Evolutionary conservation across 2,113 vertebrate species (phyloP).

Genomic region (Turdus rufiventris): DNA sequence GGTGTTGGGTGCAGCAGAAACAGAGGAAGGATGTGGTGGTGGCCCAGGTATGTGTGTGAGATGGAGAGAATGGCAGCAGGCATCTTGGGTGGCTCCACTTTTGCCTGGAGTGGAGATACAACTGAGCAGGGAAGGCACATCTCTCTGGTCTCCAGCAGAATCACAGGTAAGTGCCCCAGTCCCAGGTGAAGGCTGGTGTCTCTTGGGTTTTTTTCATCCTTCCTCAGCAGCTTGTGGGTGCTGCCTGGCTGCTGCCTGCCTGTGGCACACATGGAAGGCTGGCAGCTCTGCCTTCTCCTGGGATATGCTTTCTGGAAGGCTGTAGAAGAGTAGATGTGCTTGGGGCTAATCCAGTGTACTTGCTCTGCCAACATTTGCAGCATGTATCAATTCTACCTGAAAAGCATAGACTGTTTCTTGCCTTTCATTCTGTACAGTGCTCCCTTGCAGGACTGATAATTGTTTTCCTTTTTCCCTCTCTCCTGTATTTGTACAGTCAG

Average conservation of each 20-base stretch:
- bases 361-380: background rate
- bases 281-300: background rate
- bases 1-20: background rate
- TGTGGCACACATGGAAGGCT: fast-evolving
- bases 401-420: background rate
- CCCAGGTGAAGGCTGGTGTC: background rate
- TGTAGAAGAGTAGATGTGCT: background rate
- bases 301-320: background rate
- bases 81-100: background rate
- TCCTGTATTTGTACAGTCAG: background rate
- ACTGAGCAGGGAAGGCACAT: fast-evolving
- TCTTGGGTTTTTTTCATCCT: background rate
- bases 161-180: background rate
- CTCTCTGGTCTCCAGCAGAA: background rate
- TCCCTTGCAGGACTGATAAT: background rate
- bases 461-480: background rate
- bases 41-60: fast-evolving
- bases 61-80: background rate
- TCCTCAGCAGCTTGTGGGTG: fast-evolving
- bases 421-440: background rate
- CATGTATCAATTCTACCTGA: background rate
- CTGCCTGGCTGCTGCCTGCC: background rate
- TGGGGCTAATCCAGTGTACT: background rate
- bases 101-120: background rate
- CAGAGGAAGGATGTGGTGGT: background rate